These are phyloP conservation scores for Steinernema carpocapsae DNA, from an alignment of 2,888 invertebrate species.

Conservation along the genomic window DNA sequence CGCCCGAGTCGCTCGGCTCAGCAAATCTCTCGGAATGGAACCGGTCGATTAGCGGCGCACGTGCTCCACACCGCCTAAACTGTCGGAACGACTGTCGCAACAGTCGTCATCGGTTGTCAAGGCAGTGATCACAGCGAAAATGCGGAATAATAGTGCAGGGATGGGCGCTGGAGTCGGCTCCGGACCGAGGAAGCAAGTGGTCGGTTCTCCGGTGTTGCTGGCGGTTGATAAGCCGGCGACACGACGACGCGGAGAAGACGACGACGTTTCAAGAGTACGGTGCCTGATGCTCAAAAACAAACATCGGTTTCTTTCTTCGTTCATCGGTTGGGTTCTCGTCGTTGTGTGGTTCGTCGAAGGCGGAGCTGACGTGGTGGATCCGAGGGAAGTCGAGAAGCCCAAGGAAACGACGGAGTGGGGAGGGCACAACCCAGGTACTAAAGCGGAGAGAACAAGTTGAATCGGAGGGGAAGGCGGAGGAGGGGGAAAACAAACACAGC, in stretches of 20 bases:
- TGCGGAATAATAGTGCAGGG: conserved; percentile 13
- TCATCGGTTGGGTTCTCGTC: conserved; percentile 9
- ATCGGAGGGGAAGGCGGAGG: neutral
- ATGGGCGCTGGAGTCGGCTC: conserved; percentile 15
- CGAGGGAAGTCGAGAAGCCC: conserved; percentile 26
- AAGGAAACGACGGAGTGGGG: neutral
- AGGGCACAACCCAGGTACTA: neutral
- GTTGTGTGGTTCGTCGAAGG: conserved; percentile 20
- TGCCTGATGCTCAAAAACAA: conserved; percentile 31
- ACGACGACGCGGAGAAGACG: conserved; percentile 19
- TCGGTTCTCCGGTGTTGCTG: conserved; percentile 7
- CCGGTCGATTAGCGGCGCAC: conserved; percentile 26
- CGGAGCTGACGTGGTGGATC: conserved; percentile 4
- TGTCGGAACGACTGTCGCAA: neutral
- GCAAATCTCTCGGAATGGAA: neutral
- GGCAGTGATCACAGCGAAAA: neutral
- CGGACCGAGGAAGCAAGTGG: conserved; percentile 19
- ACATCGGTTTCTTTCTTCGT: conserved; percentile 32
- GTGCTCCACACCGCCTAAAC: neutral
- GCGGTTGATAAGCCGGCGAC: conserved; percentile 33
- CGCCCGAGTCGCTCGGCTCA: conserved; percentile 6
- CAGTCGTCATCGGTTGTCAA: conserved; percentile 14
- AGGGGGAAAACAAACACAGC: conserved; percentile 32
- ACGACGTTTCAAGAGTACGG: conserved; percentile 34
- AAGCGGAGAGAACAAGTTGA: conserved; percentile 31